A percentile compares a stretch with the other conserved stretches of the same genome.
phyloP scores from a whole-genome alignment of 2,888 invertebrate genomes.

The Drosophila antonietae region DNA sequence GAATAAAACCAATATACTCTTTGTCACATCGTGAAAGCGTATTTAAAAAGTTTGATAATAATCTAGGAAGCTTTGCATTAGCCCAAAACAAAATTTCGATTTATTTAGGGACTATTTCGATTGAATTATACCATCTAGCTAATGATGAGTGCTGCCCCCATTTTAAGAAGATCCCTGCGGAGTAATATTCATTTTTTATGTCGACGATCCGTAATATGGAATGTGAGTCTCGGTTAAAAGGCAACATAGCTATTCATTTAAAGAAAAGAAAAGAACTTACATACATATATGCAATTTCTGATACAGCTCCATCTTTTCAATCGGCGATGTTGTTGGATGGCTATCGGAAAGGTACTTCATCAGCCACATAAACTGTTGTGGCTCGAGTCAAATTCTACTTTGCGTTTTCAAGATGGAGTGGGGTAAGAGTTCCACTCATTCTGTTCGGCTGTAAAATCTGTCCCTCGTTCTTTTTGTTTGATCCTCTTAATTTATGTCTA shows the following conservation, averaged over 20 bases:
- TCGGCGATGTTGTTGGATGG: conserved; percentile 66
- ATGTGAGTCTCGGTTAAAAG: conserved; percentile 64
- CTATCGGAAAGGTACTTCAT: conserved; percentile 26
- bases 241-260: background rate
- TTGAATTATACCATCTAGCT: conserved; percentile 12
- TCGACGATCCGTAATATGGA: conserved; percentile 63
- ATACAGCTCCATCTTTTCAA: conserved; percentile 64
- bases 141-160: conserved; percentile 85
- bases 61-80: conserved; percentile 31
- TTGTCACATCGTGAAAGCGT: background rate
- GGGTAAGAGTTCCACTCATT: background rate
- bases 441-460: background rate
- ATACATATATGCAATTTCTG: background rate
- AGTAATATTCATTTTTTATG: conserved; percentile 79
- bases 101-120: conserved; percentile 17
- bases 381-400: background rate
- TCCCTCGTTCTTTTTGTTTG: background rate
- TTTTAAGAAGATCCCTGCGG: conserved; percentile 85
- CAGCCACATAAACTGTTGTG: conserved; percentile 33
- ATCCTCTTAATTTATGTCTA: too few relatives aligned
- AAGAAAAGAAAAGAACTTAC: background rate
- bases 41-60: background rate
- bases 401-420: conserved; percentile 25
- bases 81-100: conserved; percentile 15
- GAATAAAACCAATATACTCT: conserved; percentile 1